Evolutionary conservation across 2,888 invertebrate genomes (phyloP), one percentile per base, ranked within the genome.

Genomic region (Mimas tiliae): DNA sequence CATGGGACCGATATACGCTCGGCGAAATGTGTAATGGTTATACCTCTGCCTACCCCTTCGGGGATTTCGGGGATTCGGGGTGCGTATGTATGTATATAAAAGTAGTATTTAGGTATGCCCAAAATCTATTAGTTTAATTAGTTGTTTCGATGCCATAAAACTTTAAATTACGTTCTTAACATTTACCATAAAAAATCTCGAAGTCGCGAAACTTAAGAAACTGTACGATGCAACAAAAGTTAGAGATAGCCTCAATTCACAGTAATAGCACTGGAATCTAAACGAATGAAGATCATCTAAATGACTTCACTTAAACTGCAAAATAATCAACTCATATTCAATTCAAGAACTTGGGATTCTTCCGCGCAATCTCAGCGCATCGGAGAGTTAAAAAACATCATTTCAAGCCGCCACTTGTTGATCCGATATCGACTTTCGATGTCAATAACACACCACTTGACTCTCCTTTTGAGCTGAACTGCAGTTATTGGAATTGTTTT

Each of bases 361-460:
- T 45, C 51, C 27, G n/a, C 68, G 51, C 33, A 66, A 64, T 42
- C 52, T 58, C 34, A 45, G 42, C 65, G 50, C 34, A 62, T 64
- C 47, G 65, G 19, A 58, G 53, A 16, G 27, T 52, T 68, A 67
- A 66, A 58, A 47, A 68, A 63, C 48, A 34, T 38, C 62, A 12
- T n/a, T 50, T 65, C 42, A 66, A 68, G 65, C 62, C 65, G 9
- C 45, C 62, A 70, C 69, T 70, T 70, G 69, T 72, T 72, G 69
- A 70, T 65, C 66, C 21, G 51, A 58, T 53, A 67, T 65, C 34
- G 48, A 63, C 55, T 65, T 45, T 67, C n/a, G 64, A 47, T 34
- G 47, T 63, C 45, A 47, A 64, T 66, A 67, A 51, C 62, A 62
- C 45, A 65, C 33, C 65, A 63, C 65, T 67, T 53, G 65, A 64